phyloP scores from a whole-genome alignment of 2,888 invertebrate genomes.

The Serripes groenlandicus region DNA sequence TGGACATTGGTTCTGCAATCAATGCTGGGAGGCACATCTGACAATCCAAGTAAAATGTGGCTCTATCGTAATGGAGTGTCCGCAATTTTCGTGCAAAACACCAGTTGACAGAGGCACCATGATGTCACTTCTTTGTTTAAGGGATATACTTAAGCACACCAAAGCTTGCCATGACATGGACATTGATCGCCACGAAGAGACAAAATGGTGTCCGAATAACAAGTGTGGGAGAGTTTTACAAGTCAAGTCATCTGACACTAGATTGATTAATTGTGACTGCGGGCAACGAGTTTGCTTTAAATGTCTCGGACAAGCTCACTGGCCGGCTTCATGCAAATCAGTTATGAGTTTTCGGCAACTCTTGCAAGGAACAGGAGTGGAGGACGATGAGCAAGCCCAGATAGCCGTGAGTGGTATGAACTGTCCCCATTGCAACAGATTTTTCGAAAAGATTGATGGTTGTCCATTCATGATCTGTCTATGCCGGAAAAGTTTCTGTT shows the following conservation, averaged over 20 bases:
- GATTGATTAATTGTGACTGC: constrained; percentile 64
- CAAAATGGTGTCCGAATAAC: constrained; percentile 74
- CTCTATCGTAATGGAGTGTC: constrained; percentile 54
- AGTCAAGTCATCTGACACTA: constrained; percentile 25
- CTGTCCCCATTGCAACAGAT: constrained; percentile 72
- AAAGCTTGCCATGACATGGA: constrained; percentile 54
- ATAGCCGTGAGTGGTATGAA: constrained; percentile 65
- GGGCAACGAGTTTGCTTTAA: constrained; percentile 68
- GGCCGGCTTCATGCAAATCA: constrained; percentile 72
- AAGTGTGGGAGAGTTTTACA: constrained; percentile 67
- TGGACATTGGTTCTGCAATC: constrained; percentile 75
- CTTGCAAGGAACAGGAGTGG: constrained; percentile 53
- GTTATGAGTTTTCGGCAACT: constrained; percentile 53
- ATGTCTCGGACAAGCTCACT: constrained; percentile 70
- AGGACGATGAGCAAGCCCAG: constrained; percentile 18
- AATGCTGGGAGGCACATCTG: constrained; percentile 71
- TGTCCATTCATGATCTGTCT: constrained; percentile 70
- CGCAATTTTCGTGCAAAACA: constrained; percentile 65
- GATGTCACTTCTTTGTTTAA: constrained; percentile 46
- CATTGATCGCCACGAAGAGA: constrained; percentile 48
- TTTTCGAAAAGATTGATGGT: constrained; percentile 73
- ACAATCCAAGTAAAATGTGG: constrained; percentile 51
- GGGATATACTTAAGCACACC: constrained; percentile 42
- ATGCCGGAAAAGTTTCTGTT: constrained; percentile 71
- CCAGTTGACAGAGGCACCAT: constrained; percentile 57